Evolutionary conservation across 1,140 invertebrate genomes (phyloP).

Genomic region (Trichonephila clavipes): DNA sequence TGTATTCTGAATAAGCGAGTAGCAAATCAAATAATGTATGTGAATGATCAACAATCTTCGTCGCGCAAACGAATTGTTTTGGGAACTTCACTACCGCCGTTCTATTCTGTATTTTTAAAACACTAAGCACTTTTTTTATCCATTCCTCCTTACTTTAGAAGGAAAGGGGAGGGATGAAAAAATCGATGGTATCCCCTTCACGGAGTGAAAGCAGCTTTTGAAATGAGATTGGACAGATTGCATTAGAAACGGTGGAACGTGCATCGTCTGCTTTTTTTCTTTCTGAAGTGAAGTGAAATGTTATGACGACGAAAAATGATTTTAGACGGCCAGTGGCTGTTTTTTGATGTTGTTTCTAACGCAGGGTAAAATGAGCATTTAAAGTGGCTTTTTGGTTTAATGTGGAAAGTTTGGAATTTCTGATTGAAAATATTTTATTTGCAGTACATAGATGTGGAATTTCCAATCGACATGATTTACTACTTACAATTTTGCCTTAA

Average conservation of each 20-base stretch:
- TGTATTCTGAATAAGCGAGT: background rate
- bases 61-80: constrained; percentile 46
- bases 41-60: constrained; percentile 53
- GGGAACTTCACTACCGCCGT: background rate
- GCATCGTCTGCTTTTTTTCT: constrained; percentile 24
- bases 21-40: constrained; percentile 54
- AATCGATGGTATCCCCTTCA: background rate
- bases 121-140: constrained; percentile 18
- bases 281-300: constrained; percentile 39
- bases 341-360: background rate
- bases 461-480: too few relatives aligned
- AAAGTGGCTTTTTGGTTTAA: background rate
- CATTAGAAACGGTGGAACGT: constrained; percentile 46
- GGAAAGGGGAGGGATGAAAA: background rate
- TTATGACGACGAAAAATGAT: constrained; percentile 11
- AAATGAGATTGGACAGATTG: constrained; percentile 57
- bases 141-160: background rate
- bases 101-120: constrained; percentile 21
- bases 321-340: constrained; percentile 13
- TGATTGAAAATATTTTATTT: background rate
- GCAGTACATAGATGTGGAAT: too few relatives aligned
- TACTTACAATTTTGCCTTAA: too few relatives aligned
- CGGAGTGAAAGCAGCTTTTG: constrained; percentile 8
- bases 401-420: background rate
- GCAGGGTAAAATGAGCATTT: background rate